Percentiles rank a stretch among this genome's conserved stretches.
phyloP scores from a whole-genome alignment of 2,888 invertebrate species.

The Lasiommata megera region DNA sequence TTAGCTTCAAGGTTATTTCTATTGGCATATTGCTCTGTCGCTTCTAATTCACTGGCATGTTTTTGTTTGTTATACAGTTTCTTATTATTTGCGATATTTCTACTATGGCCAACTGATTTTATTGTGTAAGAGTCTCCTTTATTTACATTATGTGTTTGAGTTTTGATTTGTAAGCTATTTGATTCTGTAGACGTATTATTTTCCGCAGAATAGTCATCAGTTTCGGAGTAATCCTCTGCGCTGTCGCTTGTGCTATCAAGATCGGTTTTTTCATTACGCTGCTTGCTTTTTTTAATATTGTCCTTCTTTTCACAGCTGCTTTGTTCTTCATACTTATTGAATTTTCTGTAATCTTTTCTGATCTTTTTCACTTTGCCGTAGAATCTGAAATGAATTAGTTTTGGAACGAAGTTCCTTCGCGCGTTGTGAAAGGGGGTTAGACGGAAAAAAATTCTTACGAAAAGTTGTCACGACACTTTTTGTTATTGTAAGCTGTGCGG shows the following conservation, averaged over 20 bases:
- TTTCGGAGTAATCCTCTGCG: conserved; percentile 18
- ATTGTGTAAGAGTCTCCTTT: background rate
- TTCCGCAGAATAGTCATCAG: background rate
- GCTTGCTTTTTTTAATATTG: too few species aligned
- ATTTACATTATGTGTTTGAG: background rate
- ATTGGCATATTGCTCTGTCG: background rate
- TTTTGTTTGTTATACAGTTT: background rate
- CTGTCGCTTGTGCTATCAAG: background rate
- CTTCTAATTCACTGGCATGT: background rate
- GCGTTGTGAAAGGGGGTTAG: too few species aligned
- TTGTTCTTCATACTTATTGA: too few species aligned
- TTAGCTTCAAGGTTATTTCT: background rate
- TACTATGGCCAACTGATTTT: background rate
- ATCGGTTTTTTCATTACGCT: background rate
- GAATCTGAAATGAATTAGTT: too few species aligned
- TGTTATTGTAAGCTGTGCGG: too few species aligned
- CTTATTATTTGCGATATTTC: background rate
- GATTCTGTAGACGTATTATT: background rate
- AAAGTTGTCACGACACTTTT: too few species aligned
- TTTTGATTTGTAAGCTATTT: conserved; percentile 16
- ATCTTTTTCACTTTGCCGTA: too few species aligned
- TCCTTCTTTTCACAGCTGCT: too few species aligned
- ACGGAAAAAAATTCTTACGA: too few species aligned
- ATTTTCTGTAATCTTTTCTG: too few species aligned
- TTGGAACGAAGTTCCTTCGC: too few species aligned